Conservation (phyloP, 2,797 vertebrate genomes). For the Cercopithecus hamlyni region DNA sequence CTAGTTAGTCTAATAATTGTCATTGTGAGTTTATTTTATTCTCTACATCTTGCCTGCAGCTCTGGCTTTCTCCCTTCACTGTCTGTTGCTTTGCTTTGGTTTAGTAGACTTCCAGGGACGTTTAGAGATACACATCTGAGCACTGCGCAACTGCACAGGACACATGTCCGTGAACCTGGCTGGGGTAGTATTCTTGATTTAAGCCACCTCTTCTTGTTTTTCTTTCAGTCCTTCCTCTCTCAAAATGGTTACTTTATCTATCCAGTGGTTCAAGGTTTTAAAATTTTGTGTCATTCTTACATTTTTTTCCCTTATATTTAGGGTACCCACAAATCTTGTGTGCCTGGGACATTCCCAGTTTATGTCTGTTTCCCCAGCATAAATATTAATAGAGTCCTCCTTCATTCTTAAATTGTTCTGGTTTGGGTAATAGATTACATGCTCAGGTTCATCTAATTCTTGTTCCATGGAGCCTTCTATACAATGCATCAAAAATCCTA, state of each 20-base stretch:
- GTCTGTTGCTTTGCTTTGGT: background rate
- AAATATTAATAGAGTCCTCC: background rate
- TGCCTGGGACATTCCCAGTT: background rate
- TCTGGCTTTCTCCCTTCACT: background rate
- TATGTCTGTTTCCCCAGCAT: background rate
- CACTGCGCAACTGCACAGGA: fast-evolving
- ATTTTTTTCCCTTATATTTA: background rate
- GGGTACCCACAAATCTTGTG: background rate
- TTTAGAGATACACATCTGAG: background rate
- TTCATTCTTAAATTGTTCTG: background rate
- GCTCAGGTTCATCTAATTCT: background rate
- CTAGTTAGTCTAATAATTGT: background rate
- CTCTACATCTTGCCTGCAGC: background rate
- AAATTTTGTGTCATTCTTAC: background rate
- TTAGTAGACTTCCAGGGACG: background rate
- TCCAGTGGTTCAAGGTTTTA: background rate
- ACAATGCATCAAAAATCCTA: background rate
- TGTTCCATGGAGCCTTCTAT: background rate
- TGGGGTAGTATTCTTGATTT: background rate
- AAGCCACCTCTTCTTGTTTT: background rate
- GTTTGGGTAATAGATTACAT: background rate
- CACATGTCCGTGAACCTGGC: background rate
- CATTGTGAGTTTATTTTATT: background rate
- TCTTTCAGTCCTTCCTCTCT: background rate
- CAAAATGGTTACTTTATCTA: background rate